phyloP scores from a whole-genome alignment of 2,797 vertebrate species.

The Anguilla marmorata region DNA sequence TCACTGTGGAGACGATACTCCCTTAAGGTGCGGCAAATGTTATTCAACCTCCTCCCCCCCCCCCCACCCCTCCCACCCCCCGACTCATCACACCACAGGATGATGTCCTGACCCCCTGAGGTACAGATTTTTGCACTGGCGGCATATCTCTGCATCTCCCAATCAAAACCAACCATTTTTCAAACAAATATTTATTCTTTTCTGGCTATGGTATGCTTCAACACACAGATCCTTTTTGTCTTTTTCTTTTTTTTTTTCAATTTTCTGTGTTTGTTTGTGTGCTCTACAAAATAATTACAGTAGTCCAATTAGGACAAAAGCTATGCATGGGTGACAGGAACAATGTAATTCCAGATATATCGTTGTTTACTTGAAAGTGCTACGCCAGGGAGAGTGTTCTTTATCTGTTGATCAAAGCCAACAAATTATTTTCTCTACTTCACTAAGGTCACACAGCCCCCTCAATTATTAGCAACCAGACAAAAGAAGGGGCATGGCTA shows the following conservation, averaged over 20 bases:
- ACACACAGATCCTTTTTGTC: not conserved
- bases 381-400: not conserved
- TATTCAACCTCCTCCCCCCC: not conserved
- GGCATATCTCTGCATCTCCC: not conserved
- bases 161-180: not conserved
- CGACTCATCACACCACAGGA: not conserved
- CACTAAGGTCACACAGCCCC: not conserved
- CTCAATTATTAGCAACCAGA: not conserved
- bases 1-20: not conserved
- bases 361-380: not conserved
- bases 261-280: slow-evolving; percentile 11
- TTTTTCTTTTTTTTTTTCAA: not conserved
- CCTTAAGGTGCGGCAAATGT: not conserved
- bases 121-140: not conserved
- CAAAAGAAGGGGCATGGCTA: not conserved
- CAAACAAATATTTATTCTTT: not conserved
- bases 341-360: not conserved
- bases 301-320: not conserved
- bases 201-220: not conserved
- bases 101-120: not conserved
- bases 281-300: not conserved
- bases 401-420: not conserved
- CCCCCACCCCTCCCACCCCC: not conserved
- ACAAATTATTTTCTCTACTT: not conserved
- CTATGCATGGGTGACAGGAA: not conserved